These are phyloP conservation scores for Psophia crepitans DNA, from an alignment of 2,113 vertebrate species.

Conservation along the genomic window DNA sequence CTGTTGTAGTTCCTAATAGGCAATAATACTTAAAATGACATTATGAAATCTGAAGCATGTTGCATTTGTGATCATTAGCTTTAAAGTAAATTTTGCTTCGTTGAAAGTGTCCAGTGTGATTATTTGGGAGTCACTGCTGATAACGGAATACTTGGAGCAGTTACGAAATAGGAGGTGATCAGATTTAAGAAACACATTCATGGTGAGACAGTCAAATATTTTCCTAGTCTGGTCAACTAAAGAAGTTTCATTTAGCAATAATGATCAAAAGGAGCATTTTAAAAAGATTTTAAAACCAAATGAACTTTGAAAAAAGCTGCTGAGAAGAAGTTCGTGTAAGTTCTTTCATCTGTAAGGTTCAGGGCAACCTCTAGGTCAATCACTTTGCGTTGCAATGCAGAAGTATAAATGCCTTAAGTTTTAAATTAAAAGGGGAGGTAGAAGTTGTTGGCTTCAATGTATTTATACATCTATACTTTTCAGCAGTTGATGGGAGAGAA, in stretches of 20 bases:
- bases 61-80: slow-evolving; percentile 16
- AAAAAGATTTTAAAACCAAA: background rate
- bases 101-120: background rate
- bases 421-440: background rate
- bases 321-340: background rate
- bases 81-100: slow-evolving; percentile 21
- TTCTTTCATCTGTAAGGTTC: slow-evolving; percentile 22
- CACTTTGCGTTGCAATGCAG: slow-evolving; percentile 14
- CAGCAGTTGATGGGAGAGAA: background rate
- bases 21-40: slow-evolving; percentile 34
- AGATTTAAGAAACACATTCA: background rate
- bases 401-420: slow-evolving; percentile 21
- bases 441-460: background rate
- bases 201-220: background rate
- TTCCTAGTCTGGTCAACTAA: background rate
- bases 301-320: background rate
- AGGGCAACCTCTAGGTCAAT: slow-evolving; percentile 23
- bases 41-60: background rate
- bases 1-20: background rate
- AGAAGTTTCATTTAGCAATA: background rate
- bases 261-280: background rate
- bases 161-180: background rate
- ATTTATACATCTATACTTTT: background rate
- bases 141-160: background rate
- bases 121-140: background rate